Evolutionary conservation across 1,140 invertebrate species (phyloP).

Genomic region (Eufriesea mexicana): DNA sequence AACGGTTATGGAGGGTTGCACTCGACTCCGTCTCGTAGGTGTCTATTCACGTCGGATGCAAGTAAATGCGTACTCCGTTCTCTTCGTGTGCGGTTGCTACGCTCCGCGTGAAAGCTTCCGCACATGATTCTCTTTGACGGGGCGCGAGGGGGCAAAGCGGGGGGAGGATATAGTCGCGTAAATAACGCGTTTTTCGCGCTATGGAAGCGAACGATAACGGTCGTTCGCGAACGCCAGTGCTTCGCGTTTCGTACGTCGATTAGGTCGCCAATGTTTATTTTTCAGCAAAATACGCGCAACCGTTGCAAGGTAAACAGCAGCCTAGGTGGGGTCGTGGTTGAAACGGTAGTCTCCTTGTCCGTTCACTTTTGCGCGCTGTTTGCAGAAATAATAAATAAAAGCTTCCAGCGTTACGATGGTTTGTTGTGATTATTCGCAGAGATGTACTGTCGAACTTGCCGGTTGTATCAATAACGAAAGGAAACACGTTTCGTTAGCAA

Average conservation of each 20-base stretch:
- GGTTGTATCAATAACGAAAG: not conserved
- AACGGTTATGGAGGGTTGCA: conserved; percentile 40
- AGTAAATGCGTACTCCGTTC: conserved; percentile 29
- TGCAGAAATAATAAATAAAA: too few species aligned
- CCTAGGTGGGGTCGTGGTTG: not conserved
- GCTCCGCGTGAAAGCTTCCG: conserved; percentile 1
- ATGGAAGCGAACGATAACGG: not conserved
- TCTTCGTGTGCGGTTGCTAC: conserved; percentile 1
- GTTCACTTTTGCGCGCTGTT: too few species aligned
- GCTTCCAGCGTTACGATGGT: too few species aligned
- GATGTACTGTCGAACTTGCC: too few species aligned
- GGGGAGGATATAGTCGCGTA: not conserved
- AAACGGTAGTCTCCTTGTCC: not conserved
- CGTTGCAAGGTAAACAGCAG: not conserved
- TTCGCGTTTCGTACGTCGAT: not conserved
- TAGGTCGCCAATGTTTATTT: not conserved
- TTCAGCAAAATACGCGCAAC: not conserved
- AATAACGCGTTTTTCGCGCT: not conserved
- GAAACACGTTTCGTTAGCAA: not conserved
- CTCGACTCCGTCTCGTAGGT: conserved; percentile 12
- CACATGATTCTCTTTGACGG: conserved; percentile 15
- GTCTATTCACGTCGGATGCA: conserved; percentile 6
- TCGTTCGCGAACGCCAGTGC: not conserved
- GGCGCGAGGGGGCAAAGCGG: not conserved
- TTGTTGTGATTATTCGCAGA: not conserved